Conservation (phyloP, 1,140 invertebrate species). For the Calephelis nemesis region DNA sequence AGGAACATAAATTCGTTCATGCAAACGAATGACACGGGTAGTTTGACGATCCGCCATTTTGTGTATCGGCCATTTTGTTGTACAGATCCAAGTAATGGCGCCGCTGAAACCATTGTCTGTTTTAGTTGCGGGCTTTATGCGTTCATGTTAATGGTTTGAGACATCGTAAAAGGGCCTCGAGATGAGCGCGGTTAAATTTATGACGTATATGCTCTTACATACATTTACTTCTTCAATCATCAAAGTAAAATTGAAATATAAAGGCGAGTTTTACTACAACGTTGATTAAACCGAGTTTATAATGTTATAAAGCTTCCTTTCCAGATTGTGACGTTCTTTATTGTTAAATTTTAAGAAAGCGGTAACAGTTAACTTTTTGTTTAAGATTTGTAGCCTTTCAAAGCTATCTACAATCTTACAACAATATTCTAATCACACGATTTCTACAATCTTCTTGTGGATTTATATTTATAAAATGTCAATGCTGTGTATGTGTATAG, state of each 20-base stretch:
- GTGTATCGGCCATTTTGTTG: constrained; percentile 34
- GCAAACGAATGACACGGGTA: constrained; percentile 16
- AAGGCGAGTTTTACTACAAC: constrained; percentile 7
- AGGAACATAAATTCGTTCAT: constrained; percentile 10
- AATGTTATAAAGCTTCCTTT: constrained; percentile 4
- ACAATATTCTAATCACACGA: too few relatives aligned
- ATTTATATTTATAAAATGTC: too few relatives aligned
- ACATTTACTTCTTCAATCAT: constrained; percentile 10
- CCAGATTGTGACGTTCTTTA: constrained; percentile 4
- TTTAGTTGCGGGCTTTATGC: constrained; percentile 41
- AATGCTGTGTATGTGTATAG: too few relatives aligned
- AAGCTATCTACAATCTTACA: too few relatives aligned
- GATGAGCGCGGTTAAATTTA: constrained; percentile 30
- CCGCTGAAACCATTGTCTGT: constrained; percentile 39
- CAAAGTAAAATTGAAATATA: constrained; percentile 17
- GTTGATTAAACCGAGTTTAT: constrained; percentile 15
- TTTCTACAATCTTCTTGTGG: too few relatives aligned
- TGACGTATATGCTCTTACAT: constrained; percentile 20
- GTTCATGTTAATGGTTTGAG: constrained; percentile 40
- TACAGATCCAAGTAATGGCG: constrained; percentile 43
- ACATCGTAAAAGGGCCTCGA: constrained; percentile 37
- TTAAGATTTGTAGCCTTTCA: not conserved
- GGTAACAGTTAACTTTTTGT: not conserved
- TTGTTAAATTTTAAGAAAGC: constrained; percentile 10
- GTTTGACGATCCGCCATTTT: constrained; percentile 28